phyloP scores from a whole-genome alignment of 2,888 invertebrate genomes.

The Spisula subtruncata region DNA sequence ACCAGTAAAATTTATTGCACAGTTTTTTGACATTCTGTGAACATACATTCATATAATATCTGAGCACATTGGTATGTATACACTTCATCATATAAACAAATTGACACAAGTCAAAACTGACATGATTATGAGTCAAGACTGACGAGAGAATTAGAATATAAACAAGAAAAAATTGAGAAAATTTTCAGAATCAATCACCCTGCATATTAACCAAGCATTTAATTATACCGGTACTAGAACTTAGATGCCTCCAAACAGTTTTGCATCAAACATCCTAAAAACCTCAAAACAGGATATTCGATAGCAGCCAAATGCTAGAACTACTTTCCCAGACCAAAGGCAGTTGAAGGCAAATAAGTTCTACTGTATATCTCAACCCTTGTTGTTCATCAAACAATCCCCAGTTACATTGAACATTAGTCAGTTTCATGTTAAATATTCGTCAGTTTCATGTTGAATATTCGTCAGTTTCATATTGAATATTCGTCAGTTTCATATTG shows the following conservation, averaged over 20 bases:
- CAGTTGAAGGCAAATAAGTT: too few species aligned
- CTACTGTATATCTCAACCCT: neutral
- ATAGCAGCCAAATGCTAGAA: too few species aligned
- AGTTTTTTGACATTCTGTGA: slow-evolving; percentile 22
- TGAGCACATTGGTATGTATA: slow-evolving; percentile 28
- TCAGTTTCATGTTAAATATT: neutral
- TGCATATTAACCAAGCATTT: too few species aligned
- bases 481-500: neutral
- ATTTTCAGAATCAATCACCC: too few species aligned
- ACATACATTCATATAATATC: slow-evolving; percentile 12
- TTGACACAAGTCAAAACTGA: neutral
- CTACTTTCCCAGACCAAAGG: too few species aligned
- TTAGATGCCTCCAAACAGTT: neutral
- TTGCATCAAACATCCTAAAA: neutral
- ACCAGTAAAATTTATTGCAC: slow-evolving; percentile 25
- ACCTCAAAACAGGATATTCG: too few species aligned
- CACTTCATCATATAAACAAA: neutral
- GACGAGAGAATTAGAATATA: too few species aligned
- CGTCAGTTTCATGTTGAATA: neutral
- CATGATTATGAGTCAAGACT: neutral
- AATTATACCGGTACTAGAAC: too few species aligned
- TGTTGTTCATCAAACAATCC: neutral
- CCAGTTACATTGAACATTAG: too few species aligned
- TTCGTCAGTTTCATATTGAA: neutral
- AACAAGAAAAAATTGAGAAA: too few species aligned